phyloP scores from a whole-genome alignment of 2,113 vertebrate species.

The Butorides virescens region DNA sequence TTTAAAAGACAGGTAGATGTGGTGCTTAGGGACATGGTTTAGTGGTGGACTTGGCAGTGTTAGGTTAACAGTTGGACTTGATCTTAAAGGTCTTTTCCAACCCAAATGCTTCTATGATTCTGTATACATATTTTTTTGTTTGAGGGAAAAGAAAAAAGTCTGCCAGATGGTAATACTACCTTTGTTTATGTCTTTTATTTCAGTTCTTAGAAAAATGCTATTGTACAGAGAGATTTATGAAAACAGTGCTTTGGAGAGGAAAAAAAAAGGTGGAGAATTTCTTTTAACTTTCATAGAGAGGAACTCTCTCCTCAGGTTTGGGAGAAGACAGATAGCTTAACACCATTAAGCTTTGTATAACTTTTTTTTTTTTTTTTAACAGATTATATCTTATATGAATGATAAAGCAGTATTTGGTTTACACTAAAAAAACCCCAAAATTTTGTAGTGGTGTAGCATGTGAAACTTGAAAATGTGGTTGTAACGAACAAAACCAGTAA shows the following conservation, averaged over 20 bases:
- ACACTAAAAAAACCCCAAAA: fast-evolving
- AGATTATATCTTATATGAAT: neutral
- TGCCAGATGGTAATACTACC: neutral
- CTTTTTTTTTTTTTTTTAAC: neutral
- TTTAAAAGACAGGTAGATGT: too few relatives aligned
- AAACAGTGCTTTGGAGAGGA: neutral
- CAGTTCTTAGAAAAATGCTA: neutral
- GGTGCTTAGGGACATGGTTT: too few relatives aligned
- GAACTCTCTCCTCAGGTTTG: neutral
- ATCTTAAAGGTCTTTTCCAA: too few relatives aligned
- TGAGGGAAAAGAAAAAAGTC: neutral
- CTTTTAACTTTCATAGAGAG: neutral
- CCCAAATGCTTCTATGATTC: too few relatives aligned
- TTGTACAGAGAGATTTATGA: neutral
- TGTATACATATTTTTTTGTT: neutral
- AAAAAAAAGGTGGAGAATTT: neutral
- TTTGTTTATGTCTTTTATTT: neutral
- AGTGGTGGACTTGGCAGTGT: too few relatives aligned
- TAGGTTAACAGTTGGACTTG: too few relatives aligned
- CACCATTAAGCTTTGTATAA: neutral
- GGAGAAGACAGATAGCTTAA: neutral
- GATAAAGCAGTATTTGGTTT: neutral
- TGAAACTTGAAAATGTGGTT: neutral
- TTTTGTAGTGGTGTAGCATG: neutral
- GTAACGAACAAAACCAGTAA: neutral